phyloP scores from a whole-genome alignment of 2,797 vertebrate species.

The Nothura maculosa region DNA sequence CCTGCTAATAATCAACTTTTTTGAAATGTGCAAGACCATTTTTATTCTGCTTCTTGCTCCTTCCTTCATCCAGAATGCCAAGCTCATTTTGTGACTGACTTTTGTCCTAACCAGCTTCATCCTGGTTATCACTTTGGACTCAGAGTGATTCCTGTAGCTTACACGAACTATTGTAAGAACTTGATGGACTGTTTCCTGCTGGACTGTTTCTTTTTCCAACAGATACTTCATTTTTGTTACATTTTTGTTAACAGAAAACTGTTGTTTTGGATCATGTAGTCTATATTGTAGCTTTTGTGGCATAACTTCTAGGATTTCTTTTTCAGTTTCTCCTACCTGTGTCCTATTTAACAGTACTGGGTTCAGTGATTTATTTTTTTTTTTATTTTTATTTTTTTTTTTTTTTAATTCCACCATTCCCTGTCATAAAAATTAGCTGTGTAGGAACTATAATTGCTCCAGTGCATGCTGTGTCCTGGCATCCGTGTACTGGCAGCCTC shows the following conservation, averaged over 20 bases:
- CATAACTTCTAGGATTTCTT: not conserved
- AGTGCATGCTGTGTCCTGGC: not conserved
- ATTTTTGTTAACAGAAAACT: not conserved
- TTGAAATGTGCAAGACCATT: not conserved
- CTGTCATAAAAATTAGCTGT: not conserved
- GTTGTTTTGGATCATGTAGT: not conserved
- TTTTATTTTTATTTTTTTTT: too few species aligned
- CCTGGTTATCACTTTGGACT: constrained; percentile 50
- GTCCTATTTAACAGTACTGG: not conserved
- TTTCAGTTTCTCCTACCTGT: not conserved
- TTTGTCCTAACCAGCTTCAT: constrained; percentile 51
- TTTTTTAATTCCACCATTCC: constrained; percentile 14
- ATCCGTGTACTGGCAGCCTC: not conserved
- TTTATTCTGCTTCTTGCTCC: constrained; percentile 13
- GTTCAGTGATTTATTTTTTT: not conserved
- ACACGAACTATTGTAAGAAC: constrained; percentile 39
- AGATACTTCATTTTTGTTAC: not conserved
- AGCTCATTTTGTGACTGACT: not conserved
- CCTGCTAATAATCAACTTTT: not conserved
- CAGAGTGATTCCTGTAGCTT: constrained; percentile 24
- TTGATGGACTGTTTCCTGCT: not conserved
- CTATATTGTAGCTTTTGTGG: not conserved
- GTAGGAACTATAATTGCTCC: constrained; percentile 26
- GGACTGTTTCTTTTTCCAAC: not conserved
- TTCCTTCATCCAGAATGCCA: constrained; percentile 11